phyloP scores from a whole-genome alignment of 2,113 vertebrate species.

The Pseudorectes ferrugineus region DNA sequence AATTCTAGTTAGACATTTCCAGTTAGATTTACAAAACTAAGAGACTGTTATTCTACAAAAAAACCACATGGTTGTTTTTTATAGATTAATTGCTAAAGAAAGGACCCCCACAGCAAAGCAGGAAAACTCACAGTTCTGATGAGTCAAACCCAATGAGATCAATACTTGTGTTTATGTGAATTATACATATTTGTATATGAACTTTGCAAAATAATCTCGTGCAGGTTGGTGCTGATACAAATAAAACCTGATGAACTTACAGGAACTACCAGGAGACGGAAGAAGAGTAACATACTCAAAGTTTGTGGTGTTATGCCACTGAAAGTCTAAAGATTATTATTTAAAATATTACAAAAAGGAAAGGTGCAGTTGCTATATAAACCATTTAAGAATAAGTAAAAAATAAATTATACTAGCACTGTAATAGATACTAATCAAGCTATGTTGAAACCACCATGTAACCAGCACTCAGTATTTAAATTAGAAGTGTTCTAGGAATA shows the following conservation, averaged over 20 bases:
- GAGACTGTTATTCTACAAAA: background rate
- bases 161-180: background rate
- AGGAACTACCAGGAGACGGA: background rate
- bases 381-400: background rate
- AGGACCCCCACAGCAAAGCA: background rate
- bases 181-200: background rate
- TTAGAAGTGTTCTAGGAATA: background rate
- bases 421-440: background rate
- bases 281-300: background rate
- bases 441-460: background rate
- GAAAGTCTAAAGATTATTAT: background rate
- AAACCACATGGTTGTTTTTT: background rate
- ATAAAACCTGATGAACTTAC: background rate
- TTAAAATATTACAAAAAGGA: background rate
- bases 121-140: background rate
- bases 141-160: background rate
- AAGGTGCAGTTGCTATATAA: background rate
- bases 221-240: background rate
- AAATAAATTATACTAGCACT: background rate
- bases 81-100: background rate
- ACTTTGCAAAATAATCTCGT: background rate
- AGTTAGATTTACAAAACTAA: background rate
- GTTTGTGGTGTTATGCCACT: background rate
- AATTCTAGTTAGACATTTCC: background rate
- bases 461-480: background rate